phyloP scores from a whole-genome alignment of 2,888 invertebrate species.

The Flabesymbios commensalis region DNA sequence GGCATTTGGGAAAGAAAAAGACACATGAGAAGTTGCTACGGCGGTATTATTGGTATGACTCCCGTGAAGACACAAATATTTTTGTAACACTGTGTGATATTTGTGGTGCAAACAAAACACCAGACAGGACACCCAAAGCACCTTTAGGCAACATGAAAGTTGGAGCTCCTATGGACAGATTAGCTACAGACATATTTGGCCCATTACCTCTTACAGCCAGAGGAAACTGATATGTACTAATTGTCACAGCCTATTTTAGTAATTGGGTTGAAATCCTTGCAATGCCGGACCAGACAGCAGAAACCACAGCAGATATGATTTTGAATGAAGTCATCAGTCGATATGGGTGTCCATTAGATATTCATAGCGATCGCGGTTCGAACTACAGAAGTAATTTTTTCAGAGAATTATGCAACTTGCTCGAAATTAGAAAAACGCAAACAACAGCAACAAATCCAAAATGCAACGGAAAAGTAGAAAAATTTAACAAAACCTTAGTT shows the following conservation, averaged over 20 bases:
- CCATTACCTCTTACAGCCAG: conserved; percentile 25
- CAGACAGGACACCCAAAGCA: conserved; percentile 12
- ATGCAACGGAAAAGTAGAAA: no score
- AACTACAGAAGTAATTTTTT: conserved; percentile 31
- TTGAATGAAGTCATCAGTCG: conserved; percentile 30
- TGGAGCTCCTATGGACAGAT: conserved; percentile 24
- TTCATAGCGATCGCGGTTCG: conserved; percentile 30
- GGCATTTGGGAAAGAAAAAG: conserved; percentile 27
- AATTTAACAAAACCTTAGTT: no score
- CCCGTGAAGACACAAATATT: conserved; percentile 15
- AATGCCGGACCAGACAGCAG: conserved; percentile 27
- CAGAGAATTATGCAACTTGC: conserved; percentile 34
- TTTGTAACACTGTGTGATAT: conserved; percentile 26
- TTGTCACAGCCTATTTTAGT: conserved; percentile 30
- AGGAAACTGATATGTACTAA: conserved; percentile 31
- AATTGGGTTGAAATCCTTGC: conserved; percentile 30
- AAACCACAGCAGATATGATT: conserved; percentile 23
- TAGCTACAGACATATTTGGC: conserved; percentile 29
- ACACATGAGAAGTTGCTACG: conserved; percentile 13
- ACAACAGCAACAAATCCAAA: no score
- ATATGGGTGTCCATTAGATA: conserved; percentile 20
- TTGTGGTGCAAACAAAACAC: conserved; percentile 20
- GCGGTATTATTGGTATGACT: conserved; percentile 23
- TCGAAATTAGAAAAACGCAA: no score
- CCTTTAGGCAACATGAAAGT: conserved; percentile 22